Evolutionary conservation across 1,140 invertebrate species (phyloP), one percentile per base, ranked within the genome.

Genomic region (Trichonephila clavipes): DNA sequence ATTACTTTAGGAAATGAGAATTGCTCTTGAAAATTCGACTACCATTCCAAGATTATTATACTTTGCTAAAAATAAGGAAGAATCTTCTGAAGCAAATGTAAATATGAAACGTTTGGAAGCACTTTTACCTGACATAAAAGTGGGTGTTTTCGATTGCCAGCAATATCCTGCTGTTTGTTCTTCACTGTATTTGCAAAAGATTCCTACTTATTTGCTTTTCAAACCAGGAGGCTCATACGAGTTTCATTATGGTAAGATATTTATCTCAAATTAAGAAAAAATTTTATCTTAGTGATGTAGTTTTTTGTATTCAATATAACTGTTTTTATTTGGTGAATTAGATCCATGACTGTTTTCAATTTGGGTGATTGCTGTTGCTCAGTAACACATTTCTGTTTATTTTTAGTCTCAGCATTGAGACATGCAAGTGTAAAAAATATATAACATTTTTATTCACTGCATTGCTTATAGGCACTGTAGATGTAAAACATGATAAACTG

Each of bases 151-250:
- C 21, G 96, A 97, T 95, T 98, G 97, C 95, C 96, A 96, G 2
- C 95, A 95, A 95, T 96, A 96, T 94, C 92, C 95, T 3, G 94
- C 95, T 5, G 94, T 97, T 6, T 98, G 97, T 95, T 95, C 95
- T 12, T 95, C 96, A 59, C 95, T 97, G 19, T 95, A 96, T 94
- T 94, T 96, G 82, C 94, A 95, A 81, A 97, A 97, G 94, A 97
- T 97, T 95, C 98, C 97, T 18, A 96, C 96, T 61, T 97, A 97
- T 96, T 96, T 97, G 58, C 96, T 98, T 21, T 96, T 98, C 94
- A 98, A 98, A 95, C 95, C 96, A 40, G 97, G 96, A 59, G 97
- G 97, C 69, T 97, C 97, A 24, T 97, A 97, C 95, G 97, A 98
- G 95, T 95, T 97, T 66, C 96, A 97, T 95, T 97, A 97, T 95